Conservation (phyloP, 2,888 invertebrate species). For the Phorcus lineatus region DNA sequence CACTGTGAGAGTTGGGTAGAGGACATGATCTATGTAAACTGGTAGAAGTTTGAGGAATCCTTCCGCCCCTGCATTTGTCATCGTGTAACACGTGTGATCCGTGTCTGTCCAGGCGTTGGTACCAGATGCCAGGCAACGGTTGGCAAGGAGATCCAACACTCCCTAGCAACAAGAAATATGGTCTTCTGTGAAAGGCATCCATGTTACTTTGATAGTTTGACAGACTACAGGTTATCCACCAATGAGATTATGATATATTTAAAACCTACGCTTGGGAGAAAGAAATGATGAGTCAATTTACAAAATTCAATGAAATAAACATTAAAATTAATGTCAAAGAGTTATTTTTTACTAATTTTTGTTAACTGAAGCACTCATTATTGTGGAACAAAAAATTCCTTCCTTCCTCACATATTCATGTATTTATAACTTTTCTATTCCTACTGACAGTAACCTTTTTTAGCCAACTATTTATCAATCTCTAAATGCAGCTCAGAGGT, state of each 20-base stretch:
- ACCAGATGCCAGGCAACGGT: conserved; percentile 91
- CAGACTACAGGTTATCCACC: not conserved
- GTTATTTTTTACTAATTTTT: no score
- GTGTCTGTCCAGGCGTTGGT: conserved; percentile 92
- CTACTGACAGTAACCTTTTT: no score
- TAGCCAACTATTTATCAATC: no score
- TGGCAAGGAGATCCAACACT: conserved; percentile 90
- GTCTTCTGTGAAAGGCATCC: conserved; percentile 83
- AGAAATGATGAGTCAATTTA: not conserved
- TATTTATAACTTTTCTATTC: no score
- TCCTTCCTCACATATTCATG: no score
- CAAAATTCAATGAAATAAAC: no score
- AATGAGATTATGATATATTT: not conserved
- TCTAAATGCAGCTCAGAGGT: no score
- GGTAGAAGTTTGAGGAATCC: conserved; percentile 93
- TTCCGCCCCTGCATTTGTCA: conserved; percentile 89
- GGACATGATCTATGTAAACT: conserved; percentile 91
- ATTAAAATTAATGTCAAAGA: no score
- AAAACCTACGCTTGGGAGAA: not conserved
- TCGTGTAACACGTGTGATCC: conserved; percentile 93
- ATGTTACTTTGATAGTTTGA: not conserved
- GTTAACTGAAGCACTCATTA: no score
- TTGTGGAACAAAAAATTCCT: no score
- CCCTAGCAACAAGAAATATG: conserved; percentile 77
- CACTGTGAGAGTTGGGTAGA: conserved; percentile 86